Evolutionary conservation across 2,888 invertebrate species (phyloP).

Genomic region (Taphrorychus bicolor): DNA sequence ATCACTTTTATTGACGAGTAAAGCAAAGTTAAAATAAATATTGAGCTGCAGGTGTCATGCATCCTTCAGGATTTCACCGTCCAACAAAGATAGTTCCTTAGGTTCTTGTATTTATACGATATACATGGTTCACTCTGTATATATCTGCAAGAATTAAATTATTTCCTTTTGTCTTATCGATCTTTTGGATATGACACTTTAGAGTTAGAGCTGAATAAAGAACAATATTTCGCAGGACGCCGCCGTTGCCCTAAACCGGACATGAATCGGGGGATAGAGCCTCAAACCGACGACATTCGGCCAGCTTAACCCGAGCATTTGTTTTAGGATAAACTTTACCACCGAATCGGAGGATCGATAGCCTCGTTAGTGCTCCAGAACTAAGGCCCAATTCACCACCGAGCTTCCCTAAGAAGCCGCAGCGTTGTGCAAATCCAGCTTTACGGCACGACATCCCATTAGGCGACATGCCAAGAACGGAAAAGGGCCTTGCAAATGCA

Average conservation of each 20-base stretch:
- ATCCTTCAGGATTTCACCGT: too few species aligned
- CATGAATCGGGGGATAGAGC: constrained; percentile 1
- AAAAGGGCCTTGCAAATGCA: background rate
- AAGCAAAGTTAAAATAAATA: too few species aligned
- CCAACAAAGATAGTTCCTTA: too few species aligned
- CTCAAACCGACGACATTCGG: constrained; percentile 2
- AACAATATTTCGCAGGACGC: background rate
- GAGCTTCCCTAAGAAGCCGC: background rate
- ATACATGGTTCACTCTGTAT: too few species aligned
- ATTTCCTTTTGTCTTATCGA: too few species aligned
- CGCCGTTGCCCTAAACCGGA: background rate
- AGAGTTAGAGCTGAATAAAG: too few species aligned
- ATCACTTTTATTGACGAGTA: too few species aligned
- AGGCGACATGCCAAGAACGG: background rate
- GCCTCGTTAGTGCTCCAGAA: background rate
- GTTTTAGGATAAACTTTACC: constrained; percentile 7
- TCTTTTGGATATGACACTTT: too few species aligned
- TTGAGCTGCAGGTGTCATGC: too few species aligned
- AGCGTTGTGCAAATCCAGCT: background rate
- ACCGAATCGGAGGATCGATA: background rate
- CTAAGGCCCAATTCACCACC: too few species aligned
- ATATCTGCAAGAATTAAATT: too few species aligned
- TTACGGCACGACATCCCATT: background rate
- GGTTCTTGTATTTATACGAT: too few species aligned
- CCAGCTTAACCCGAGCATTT: constrained; percentile 3